Base-by-base conservation (phyloP, 1,140 invertebrate species). In the Panagrolaimus sp. region DNA sequence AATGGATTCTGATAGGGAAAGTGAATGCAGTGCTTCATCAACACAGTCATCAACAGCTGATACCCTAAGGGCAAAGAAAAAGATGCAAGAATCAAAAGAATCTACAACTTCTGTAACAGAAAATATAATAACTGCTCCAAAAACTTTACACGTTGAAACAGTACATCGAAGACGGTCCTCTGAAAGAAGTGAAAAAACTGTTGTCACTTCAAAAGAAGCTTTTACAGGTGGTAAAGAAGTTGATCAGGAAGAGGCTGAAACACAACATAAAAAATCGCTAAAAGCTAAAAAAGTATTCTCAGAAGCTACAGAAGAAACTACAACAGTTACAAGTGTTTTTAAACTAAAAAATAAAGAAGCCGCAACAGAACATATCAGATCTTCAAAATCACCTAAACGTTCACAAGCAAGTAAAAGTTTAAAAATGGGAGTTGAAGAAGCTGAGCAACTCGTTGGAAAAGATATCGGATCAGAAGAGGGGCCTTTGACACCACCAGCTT, bases 51-150 rank as follows among this genome's bases (percentile, higher is more conserved):
- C 51, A 27, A 11, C 51, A 23, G 51, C 20, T 25, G 51, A 57
- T 57, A 27, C 27, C n/a, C 51, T 57, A 11, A 14, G 51, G 27
- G 51, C 51, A 1, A 57, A 57, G 16, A 57, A 57, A 25, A 57
- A 57, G n/a, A 16, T 57, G 51, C 20, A 57, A 27, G 51, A 57
- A 23, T 13, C 51, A 13, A 57, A 57, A 27, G 51, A 57, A 57
- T 25, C 51, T 3, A 25, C 51, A 57, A 57, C 27, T 9, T 25
- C 51, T 0, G 51, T 57, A 1, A 27, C 27, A 1, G 51, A 57
- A 20, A 57, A 57, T 27, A 57, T 57, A 20, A 27, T 57, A 27
- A 57, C 51, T 27, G 27, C 20, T 1, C 51, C 51, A 20, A 57
- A 57, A 57, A 11, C 51, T 8, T 16, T 57, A 3, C 51, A 57